phyloP scores from a whole-genome alignment of 2,113 vertebrate species.

The Ptychochromis oligacanthus region DNA sequence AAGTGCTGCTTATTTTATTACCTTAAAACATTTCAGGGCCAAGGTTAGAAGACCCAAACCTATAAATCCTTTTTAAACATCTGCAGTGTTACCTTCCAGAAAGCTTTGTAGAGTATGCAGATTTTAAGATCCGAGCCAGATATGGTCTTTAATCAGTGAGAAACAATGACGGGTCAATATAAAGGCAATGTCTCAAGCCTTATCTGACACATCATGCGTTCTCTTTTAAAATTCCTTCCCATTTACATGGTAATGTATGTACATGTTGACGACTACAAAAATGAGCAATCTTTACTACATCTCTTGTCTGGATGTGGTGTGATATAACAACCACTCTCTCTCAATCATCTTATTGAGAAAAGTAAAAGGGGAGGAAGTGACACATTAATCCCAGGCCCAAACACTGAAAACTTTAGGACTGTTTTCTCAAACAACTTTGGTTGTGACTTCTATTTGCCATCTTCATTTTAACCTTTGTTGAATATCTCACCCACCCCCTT shows the following conservation, averaged over 20 bases:
- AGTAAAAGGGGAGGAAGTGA: background rate
- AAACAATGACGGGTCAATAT: background rate
- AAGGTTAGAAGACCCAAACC: background rate
- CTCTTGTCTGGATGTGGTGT: background rate
- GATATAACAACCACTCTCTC: background rate
- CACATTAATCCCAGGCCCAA: background rate
- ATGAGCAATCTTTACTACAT: background rate
- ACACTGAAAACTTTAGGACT: background rate
- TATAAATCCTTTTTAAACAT: background rate
- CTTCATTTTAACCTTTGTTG: constrained; percentile 10
- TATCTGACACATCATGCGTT: background rate
- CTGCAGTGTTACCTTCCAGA: background rate
- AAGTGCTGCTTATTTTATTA: background rate
- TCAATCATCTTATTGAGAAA: background rate
- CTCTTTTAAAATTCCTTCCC: background rate
- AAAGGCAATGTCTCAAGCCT: background rate
- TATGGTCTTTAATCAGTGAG: background rate
- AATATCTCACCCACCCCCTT: constrained; percentile 20
- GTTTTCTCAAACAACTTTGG: constrained; percentile 10
- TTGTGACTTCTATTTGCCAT: constrained; percentile 16
- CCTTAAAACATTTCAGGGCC: background rate
- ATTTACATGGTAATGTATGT: background rate
- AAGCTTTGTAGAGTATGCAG: background rate
- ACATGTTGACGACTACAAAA: background rate
- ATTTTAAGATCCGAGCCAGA: background rate